phyloP scores from a whole-genome alignment of 2,113 vertebrate genomes.

The Lepidothrix coronata region DNA sequence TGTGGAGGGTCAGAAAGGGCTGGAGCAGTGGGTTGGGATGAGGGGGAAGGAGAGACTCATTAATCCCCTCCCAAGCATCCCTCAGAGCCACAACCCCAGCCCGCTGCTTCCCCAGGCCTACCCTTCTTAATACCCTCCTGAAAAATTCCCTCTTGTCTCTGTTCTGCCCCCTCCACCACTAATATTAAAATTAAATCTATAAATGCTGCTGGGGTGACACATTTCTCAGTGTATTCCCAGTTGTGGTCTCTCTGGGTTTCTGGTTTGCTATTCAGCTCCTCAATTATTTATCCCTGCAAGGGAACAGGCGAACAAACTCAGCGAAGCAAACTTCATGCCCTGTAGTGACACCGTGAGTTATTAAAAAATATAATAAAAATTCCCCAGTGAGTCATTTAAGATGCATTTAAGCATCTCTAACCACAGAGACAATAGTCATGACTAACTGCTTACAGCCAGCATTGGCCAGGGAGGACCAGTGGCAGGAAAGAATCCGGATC shows the following conservation, averaged over 20 bases:
- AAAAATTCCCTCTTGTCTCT: background rate
- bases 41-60: background rate
- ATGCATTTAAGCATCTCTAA: conserved; percentile 29
- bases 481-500: background rate
- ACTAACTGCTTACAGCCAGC: background rate
- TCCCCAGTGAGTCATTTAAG: conserved; percentile 34
- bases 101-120: background rate
- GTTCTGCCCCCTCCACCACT: background rate
- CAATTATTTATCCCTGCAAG: conserved; percentile 14
- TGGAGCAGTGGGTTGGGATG: background rate
- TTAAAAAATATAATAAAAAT: background rate
- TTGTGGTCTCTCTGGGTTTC: background rate
- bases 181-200: background rate
- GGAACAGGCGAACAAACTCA: conserved; percentile 7
- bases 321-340: conserved; percentile 11
- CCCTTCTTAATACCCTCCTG: background rate
- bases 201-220: background rate
- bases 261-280: conserved; percentile 14
- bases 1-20: background rate
- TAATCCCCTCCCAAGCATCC: background rate
- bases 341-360: background rate
- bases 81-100: background rate
- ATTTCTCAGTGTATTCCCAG: background rate
- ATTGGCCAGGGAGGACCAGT: accelerated
- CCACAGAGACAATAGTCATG: background rate